Conservation (phyloP, 2,888 invertebrate genomes). For the Aspidiotus rigidus region DNA sequence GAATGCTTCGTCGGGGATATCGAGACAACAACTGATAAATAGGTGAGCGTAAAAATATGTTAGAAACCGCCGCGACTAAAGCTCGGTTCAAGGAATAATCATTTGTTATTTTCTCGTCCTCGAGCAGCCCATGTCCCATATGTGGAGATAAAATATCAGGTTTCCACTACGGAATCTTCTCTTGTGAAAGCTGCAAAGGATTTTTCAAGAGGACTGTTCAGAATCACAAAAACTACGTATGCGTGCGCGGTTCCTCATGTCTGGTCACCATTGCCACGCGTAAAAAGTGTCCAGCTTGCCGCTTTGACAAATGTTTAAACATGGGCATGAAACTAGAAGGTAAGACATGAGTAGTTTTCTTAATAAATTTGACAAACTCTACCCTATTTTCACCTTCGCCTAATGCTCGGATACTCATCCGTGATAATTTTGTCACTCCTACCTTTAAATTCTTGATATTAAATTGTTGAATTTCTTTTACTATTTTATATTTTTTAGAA, state of each 20-base stretch:
- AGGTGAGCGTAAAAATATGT: constrained; percentile 43
- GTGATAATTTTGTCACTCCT: too few relatives aligned
- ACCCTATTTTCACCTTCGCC: too few relatives aligned
- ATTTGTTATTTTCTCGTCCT: constrained; percentile 29
- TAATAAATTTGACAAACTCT: background rate
- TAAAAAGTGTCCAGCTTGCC: constrained; percentile 93
- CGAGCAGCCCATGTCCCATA: constrained; percentile 77
- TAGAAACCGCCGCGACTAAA: too few relatives aligned
- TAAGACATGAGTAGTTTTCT: constrained; percentile 42
- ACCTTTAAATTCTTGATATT: too few relatives aligned
- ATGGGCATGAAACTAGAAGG: constrained; percentile 96
- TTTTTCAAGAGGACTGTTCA: constrained; percentile 98
- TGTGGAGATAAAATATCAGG: constrained; percentile 94
- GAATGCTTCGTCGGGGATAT: constrained; percentile 65
- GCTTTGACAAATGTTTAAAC: constrained; percentile 89
- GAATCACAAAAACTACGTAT: constrained; percentile 93
- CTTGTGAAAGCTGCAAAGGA: constrained; percentile 95
- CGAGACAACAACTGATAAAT: constrained; percentile 78
- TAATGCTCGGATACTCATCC: too few relatives aligned
- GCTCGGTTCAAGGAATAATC: too few relatives aligned
- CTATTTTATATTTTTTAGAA: background rate
- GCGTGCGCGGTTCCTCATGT: constrained; percentile 79
- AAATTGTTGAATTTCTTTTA: background rate
- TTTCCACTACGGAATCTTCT: constrained; percentile 96
- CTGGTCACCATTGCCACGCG: constrained; percentile 85